phyloP scores from a whole-genome alignment of 1,140 invertebrate genomes.

The Magallana ariakensis region DNA sequence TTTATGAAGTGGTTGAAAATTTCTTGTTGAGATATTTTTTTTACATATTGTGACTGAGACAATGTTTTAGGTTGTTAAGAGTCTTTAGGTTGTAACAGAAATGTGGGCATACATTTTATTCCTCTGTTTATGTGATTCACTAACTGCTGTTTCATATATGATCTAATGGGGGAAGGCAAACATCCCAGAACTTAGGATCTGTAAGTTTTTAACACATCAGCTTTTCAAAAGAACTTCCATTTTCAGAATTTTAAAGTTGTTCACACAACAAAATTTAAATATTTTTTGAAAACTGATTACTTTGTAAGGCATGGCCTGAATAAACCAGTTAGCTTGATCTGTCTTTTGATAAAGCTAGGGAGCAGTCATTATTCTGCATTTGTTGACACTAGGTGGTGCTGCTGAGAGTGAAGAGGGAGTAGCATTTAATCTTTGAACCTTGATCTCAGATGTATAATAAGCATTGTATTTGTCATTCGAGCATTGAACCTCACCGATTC shows the following conservation, averaged over 20 bases:
- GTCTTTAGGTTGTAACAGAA: not conserved
- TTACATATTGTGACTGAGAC: not conserved
- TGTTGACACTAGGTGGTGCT: not conserved
- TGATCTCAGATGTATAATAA: constrained; percentile 19
- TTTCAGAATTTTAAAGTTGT: no score
- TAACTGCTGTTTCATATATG: no score
- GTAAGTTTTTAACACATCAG: no score
- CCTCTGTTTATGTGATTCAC: not conserved
- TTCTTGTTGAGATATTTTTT: constrained; percentile 4
- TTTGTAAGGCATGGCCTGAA: no score
- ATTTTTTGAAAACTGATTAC: no score
- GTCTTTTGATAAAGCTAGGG: not conserved
- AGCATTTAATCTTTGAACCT: not conserved
- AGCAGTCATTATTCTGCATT: constrained; percentile 2
- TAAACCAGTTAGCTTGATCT: no score
- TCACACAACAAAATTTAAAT: no score
- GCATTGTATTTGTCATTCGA: not conserved
- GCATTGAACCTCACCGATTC: not conserved
- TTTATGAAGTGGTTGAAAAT: constrained; percentile 31
- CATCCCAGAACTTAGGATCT: no score
- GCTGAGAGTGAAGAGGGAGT: not conserved
- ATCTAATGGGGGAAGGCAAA: no score
- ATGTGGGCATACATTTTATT: not conserved
- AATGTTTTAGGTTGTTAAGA: constrained; percentile 21
- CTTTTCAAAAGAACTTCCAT: no score